These are phyloP conservation scores for Drosophila kokeensis DNA, from an alignment of 2,888 invertebrate species.

Conservation along the genomic window DNA sequence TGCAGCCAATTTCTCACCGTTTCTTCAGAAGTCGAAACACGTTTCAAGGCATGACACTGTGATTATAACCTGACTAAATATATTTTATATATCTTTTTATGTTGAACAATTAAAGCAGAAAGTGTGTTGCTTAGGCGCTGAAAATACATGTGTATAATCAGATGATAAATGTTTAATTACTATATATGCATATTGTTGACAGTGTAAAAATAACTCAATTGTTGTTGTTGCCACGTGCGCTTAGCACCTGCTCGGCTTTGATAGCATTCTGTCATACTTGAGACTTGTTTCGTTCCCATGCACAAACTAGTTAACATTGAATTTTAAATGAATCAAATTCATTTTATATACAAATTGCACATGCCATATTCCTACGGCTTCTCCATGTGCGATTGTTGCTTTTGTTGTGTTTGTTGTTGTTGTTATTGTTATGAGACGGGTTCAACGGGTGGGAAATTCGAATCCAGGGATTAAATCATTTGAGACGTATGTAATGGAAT, in stretches of 20 bases:
- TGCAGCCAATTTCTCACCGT: conserved; percentile 29
- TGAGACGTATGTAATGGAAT: neutral
- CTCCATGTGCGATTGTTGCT: conserved; percentile 41
- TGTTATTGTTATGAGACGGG: conserved; percentile 13
- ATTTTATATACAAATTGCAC: conserved; percentile 50
- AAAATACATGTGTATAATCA: neutral
- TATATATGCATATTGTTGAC: neutral
- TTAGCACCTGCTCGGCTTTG: neutral
- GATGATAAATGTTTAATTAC: neutral
- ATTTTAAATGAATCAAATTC: conserved; percentile 63
- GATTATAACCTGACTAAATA: conserved; percentile 35
- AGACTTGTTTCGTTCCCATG: conserved; percentile 30
- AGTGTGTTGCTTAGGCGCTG: neutral
- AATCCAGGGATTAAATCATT: neutral
- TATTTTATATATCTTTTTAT: conserved; percentile 22
- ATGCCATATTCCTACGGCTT: conserved; percentile 61
- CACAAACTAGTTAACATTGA: conserved; percentile 70
- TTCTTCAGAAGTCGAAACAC: conserved; percentile 23
- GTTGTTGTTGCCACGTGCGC: neutral
- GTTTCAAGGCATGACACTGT: conserved; percentile 36
- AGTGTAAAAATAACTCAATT: neutral
- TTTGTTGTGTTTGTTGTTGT: conserved; percentile 12
- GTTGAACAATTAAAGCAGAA: conserved; percentile 1
- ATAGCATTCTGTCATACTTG: neutral
- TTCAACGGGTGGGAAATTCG: neutral